Percentiles rank a stretch among this genome's conserved stretches.
These are phyloP conservation scores for Meta bourneti DNA, from an alignment of 2,888 invertebrate species.

Conservation along the genomic window DNA sequence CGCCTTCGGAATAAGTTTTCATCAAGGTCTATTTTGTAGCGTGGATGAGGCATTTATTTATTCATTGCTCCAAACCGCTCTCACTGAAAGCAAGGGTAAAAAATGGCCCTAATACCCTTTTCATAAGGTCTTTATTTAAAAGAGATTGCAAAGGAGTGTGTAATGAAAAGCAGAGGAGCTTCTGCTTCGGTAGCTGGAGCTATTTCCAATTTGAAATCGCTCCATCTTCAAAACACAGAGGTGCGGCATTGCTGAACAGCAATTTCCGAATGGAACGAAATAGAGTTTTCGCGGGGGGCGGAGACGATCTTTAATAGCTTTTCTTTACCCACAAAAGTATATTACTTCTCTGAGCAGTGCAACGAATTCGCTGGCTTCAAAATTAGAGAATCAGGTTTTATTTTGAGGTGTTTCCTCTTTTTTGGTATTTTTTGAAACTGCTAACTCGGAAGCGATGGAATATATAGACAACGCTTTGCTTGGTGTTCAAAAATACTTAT, in stretches of 20 bases:
- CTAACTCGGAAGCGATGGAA: no score
- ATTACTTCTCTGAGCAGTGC: neutral
- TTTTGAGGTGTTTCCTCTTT: no score
- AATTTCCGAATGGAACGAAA: constrained; percentile 38
- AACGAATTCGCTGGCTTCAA: no score
- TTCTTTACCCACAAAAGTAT: neutral
- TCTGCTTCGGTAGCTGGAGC: constrained; percentile 28
- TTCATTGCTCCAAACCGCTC: neutral
- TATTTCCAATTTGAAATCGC: constrained; percentile 25
- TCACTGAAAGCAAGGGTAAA: neutral
- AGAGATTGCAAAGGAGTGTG: neutral
- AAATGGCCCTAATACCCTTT: neutral
- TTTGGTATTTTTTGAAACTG: no score
- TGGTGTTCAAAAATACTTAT: no score
- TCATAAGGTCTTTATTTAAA: neutral
- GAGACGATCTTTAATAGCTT: constrained; percentile 29
- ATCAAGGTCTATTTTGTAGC: no score
- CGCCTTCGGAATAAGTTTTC: no score
- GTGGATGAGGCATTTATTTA: neutral
- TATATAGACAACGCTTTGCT: no score
- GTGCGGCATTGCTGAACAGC: neutral
- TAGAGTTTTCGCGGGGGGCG: constrained; percentile 5
- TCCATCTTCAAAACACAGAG: constrained; percentile 10
- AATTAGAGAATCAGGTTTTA: no score
- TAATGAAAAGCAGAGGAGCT: neutral